Conservation (phyloP, 35 echinoderm and acorn worm species). For the Lytechinus pictus region DNA sequence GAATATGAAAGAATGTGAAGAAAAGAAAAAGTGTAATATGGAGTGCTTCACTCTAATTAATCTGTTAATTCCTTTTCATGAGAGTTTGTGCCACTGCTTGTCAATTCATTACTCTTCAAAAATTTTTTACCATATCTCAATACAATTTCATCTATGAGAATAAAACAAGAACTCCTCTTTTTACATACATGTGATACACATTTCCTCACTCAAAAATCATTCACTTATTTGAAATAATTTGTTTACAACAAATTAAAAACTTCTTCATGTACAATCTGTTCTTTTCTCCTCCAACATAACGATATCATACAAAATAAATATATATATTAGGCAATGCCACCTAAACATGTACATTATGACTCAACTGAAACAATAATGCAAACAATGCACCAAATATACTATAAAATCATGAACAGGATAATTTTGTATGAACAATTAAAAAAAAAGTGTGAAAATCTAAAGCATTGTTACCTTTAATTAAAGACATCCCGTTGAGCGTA, state of each 20-base stretch:
- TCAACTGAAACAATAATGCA: not conserved
- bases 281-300: not conserved
- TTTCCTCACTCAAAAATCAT: not conserved
- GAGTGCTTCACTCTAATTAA: not conserved
- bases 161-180: not conserved
- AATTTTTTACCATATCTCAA: not conserved
- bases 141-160: not conserved
- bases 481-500: not conserved
- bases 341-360: slow-evolving; percentile 26
- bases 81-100: not conserved
- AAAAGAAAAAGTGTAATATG: too few relatives aligned
- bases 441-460: not conserved
- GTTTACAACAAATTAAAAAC: not conserved
- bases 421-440: not conserved
- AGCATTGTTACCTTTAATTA: not conserved
- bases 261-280: not conserved
- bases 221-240: not conserved
- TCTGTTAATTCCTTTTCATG: not conserved
- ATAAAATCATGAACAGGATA: not conserved
- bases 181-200: not conserved
- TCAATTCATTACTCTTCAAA: not conserved
- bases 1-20: too few relatives aligned
- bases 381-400: not conserved
- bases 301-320: slow-evolving; percentile 39
- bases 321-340: not conserved